phyloP scores from a whole-genome alignment of 2,888 invertebrate genomes.

The Drosophila fulvimacula region DNA sequence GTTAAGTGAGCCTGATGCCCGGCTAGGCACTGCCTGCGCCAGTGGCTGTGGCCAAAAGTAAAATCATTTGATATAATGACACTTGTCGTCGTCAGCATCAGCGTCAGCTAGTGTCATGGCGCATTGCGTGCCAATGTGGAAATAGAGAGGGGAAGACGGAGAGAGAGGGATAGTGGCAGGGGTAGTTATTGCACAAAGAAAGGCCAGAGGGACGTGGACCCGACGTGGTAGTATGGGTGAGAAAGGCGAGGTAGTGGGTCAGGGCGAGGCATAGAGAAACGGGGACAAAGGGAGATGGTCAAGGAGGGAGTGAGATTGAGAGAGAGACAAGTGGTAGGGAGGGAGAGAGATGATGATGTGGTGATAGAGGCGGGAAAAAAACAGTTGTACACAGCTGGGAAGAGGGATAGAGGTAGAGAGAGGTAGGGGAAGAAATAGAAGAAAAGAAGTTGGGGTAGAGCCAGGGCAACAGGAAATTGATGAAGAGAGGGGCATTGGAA shows the following conservation, averaged over 20 bases:
- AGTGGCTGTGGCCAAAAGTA: constrained; percentile 64
- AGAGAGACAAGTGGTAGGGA: background rate
- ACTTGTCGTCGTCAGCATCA: constrained; percentile 64
- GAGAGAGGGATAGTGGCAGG: background rate
- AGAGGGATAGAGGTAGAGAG: background rate
- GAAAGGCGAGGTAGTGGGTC: background rate
- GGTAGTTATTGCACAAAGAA: background rate
- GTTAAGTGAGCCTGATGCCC: constrained; percentile 17
- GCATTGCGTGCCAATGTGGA: constrained; percentile 53
- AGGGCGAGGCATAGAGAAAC: background rate
- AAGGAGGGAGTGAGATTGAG: background rate
- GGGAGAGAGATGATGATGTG: too few species aligned
- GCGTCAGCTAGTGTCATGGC: constrained; percentile 40
- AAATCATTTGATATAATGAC: constrained; percentile 78
- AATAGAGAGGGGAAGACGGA: background rate
- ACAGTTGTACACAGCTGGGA: too few species aligned
- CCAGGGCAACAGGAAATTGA: too few species aligned
- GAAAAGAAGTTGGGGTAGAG: background rate
- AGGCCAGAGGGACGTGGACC: background rate
- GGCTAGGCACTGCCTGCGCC: constrained; percentile 10
- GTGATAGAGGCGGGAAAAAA: too few species aligned
- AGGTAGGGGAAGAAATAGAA: background rate
- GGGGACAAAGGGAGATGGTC: background rate
- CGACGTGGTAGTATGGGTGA: background rate
- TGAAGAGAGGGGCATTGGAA: too few species aligned